A percentile compares a stretch with the other conserved stretches of the same genome.
phyloP scores from a whole-genome alignment of 2,113 vertebrate species.

The Grantiella picta region DNA sequence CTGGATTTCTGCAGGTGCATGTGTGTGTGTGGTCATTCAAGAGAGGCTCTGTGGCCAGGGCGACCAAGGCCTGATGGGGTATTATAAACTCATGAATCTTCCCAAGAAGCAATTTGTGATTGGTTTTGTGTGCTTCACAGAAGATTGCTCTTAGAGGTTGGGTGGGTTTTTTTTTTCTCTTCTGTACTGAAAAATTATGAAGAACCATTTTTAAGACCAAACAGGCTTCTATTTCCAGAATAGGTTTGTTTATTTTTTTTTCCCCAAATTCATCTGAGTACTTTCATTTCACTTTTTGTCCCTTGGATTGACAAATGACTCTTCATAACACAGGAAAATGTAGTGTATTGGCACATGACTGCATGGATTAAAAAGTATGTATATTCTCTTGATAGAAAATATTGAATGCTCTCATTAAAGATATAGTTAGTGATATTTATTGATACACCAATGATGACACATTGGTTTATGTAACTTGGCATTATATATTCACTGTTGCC shows the following conservation, averaged over 20 bases:
- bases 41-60: background rate
- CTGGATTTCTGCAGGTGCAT: background rate
- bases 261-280: background rate
- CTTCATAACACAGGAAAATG: background rate
- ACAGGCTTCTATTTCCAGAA: background rate
- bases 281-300: background rate
- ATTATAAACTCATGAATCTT: background rate
- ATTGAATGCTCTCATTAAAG: background rate
- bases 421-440: background rate
- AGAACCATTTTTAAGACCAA: background rate
- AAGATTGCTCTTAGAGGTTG: background rate
- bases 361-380: background rate
- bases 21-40: background rate
- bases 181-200: background rate
- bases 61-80: background rate
- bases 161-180: background rate
- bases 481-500: background rate
- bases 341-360: background rate
- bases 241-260: background rate
- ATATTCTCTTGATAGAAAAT: background rate
- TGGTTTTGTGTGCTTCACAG: background rate
- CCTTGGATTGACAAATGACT: background rate
- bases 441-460: background rate
- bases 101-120: background rate
- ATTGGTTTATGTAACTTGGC: background rate